Conservation (phyloP, 2,888 invertebrate genomes). For the Lasius platythorax region DNA sequence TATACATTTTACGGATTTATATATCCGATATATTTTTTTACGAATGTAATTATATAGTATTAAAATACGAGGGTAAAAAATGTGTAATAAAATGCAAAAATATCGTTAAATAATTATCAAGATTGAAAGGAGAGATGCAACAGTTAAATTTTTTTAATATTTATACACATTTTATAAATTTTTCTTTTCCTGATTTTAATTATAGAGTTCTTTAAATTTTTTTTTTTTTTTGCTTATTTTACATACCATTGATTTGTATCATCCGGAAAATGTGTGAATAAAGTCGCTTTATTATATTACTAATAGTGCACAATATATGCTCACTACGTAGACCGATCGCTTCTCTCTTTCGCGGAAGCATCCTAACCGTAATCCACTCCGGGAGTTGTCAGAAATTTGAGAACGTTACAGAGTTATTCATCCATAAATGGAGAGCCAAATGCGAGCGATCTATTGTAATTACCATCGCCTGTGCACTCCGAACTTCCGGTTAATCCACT, state of each 20-base stretch:
- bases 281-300: not conserved
- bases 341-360: conserved; percentile 20
- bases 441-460: conserved; percentile 55
- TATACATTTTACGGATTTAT: too few relatives aligned
- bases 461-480: conserved; percentile 23
- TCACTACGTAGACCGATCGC: not conserved
- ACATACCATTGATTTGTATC: not conserved
- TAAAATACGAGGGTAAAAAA: not conserved
- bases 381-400: conserved; percentile 42
- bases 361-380: conserved; percentile 39
- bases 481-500: conserved; percentile 48
- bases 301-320: not conserved
- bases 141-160: not conserved
- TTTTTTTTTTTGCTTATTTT: not conserved
- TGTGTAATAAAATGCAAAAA: not conserved
- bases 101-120: not conserved
- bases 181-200: not conserved
- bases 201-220: not conserved
- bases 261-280: not conserved
- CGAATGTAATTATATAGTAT: not conserved
- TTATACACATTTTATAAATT: not conserved
- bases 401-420: conserved; percentile 50
- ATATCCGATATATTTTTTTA: not conserved
- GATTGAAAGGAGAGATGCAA: not conserved
- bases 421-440: conserved; percentile 49